Evolutionary conservation across 2,888 invertebrate species (phyloP), one percentile per base, ranked within the genome.

Genomic region (Shargacucullia verbasci): DNA sequence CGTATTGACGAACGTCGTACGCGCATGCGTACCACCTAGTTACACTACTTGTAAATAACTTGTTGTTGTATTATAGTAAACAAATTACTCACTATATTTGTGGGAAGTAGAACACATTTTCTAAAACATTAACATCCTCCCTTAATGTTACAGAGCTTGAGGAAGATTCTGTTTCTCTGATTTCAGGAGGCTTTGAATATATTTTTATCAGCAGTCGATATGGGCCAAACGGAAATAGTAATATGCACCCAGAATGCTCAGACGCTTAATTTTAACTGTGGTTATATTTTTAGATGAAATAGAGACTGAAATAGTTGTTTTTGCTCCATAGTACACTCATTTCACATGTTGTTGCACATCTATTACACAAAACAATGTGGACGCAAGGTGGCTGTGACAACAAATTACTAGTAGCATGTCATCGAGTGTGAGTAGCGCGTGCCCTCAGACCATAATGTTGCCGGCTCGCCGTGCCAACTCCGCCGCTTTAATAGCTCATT

Each of bases 401-500:
- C 59, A 68, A 64, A 62, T 54, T 55, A 66, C 53, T 72, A 70
- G 64, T 64, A 72, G 77, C 53, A 62, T 80, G 67, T 76, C 76
- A 75, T 69, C 58, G 65, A 54, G 72, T 58, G 63, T 47, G 59
- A 59, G 57, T 66, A 77, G 77, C 84, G 83, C 84, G 84, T 85
- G 87, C 85, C 85, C 86, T 87, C 84, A 85, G 67, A 71, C 80
- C 80, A 86, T 85, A 79, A 77, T 82, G 77, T 70, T 79, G 75
- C 67, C 60, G 70, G 77, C 60, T 69, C 66, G 68, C 70, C 75
- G 81, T 87, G 90, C 89, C 88, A 90, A 89, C 77, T 83, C 80
- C 78, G 75, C 64, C 67, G 84, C 82, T 83, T 86, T 88, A 88
- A 88, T 89, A 87, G 85, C 84, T 86, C 83, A 85, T 85, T 86